phyloP scores from a whole-genome alignment of 2,888 invertebrate genomes.

The Trichopoda pennipes region DNA sequence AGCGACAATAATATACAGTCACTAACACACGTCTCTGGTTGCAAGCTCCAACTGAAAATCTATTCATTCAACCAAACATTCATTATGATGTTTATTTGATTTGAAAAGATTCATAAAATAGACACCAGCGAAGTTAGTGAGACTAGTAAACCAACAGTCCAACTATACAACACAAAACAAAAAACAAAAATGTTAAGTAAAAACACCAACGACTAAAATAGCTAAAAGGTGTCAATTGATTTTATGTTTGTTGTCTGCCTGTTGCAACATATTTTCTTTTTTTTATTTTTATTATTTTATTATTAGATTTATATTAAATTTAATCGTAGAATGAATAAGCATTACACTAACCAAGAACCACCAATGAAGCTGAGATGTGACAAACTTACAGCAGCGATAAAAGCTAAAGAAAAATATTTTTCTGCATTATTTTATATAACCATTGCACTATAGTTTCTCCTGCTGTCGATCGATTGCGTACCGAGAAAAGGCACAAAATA shows the following conservation, averaged over 20 bases:
- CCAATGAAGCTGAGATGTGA: constrained; percentile 59
- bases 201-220: constrained; percentile 16
- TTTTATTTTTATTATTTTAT: constrained; percentile 35
- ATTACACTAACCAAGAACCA: constrained; percentile 45
- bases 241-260: constrained; percentile 63
- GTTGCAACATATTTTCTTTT: constrained; percentile 51
- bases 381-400: constrained; percentile 44
- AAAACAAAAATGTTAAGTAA: background rate
- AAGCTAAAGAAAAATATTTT: constrained; percentile 6
- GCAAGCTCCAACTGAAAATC: background rate
- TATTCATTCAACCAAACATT: constrained; percentile 11
- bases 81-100: constrained; percentile 62
- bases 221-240: constrained; percentile 68
- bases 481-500: background rate
- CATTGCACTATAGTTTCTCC: constrained; percentile 10
- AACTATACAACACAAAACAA: constrained; percentile 3
- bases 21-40: background rate
- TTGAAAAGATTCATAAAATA: constrained; percentile 66
- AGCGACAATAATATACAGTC: background rate
- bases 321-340: constrained; percentile 57
- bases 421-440: constrained; percentile 46
- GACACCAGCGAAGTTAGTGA: constrained; percentile 32
- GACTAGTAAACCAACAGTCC: constrained; percentile 13
- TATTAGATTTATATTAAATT: constrained; percentile 68
- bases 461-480: background rate